Evolutionary conservation across 2,113 vertebrate genomes (phyloP).

Genomic region (Chionomys nivalis): DNA sequence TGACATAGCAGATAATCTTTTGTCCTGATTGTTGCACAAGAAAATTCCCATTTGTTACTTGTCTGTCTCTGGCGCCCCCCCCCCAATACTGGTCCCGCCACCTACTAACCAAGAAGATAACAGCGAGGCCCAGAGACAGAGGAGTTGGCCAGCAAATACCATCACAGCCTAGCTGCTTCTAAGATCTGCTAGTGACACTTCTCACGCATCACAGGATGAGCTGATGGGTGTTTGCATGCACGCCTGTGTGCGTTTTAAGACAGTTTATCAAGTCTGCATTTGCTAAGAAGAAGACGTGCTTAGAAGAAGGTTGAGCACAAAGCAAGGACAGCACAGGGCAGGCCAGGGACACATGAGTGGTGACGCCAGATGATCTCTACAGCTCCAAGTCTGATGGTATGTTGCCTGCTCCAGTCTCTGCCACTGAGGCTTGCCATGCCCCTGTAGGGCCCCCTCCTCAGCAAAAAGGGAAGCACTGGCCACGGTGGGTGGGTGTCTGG

Average conservation of each 20-base stretch:
- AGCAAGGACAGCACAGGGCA: background rate
- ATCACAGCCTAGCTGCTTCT: too few species aligned
- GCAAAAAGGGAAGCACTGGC: background rate
- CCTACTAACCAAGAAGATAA: background rate
- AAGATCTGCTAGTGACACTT: too few species aligned
- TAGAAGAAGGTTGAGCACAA: background rate
- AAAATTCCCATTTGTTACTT: background rate
- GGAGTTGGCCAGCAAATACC: too few species aligned
- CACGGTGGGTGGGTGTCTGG: background rate
- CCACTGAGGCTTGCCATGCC: rapidly evolving
- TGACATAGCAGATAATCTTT: too few species aligned
- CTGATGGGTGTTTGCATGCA: background rate
- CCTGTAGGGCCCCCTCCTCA: background rate
- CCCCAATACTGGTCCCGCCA: rapidly evolving
- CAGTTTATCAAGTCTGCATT: background rate
- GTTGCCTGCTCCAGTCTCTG: background rate
- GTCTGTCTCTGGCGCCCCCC: rapidly evolving
- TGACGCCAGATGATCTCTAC: background rate
- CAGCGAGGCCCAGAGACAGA: background rate
- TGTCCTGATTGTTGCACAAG: rapidly evolving
- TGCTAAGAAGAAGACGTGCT: background rate
- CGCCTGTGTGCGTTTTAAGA: background rate
- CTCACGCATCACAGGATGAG: background rate
- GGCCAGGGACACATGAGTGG: rapidly evolving
- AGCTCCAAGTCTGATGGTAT: background rate